A percentile compares a stretch with the other conserved stretches of the same genome.
Conservation (phyloP, 2,113 vertebrate genomes). For the Todiramphus saurophagus region DNA sequence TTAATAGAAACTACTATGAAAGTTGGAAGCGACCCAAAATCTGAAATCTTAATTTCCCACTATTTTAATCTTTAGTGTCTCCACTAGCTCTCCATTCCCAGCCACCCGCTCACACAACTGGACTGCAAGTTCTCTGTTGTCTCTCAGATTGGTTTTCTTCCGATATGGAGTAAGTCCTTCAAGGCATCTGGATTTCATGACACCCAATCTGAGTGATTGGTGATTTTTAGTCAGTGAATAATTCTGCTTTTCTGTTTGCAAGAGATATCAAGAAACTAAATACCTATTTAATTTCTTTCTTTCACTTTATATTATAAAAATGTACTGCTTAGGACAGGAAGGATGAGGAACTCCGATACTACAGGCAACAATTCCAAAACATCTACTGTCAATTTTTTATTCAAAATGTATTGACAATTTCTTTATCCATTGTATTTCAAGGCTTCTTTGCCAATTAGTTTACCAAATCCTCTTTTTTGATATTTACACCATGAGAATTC, state of each 20-base stretch:
- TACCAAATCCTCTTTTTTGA: neutral
- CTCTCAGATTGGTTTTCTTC: neutral
- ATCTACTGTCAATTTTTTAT: neutral
- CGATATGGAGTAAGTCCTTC: neutral
- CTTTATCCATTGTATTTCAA: neutral
- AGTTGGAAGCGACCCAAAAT: neutral
- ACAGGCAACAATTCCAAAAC: neutral
- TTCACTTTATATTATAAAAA: neutral
- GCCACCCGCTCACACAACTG: rapidly evolving
- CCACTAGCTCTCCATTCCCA: rapidly evolving
- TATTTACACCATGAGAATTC: neutral
- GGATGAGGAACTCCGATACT: neutral
- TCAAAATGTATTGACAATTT: neutral
- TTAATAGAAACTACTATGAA: neutral
- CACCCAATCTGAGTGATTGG: neutral
- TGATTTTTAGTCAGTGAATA: neutral
- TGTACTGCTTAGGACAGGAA: neutral
- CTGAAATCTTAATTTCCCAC: neutral
- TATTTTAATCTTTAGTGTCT: neutral
- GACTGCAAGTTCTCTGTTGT: neutral
- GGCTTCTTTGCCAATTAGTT: neutral
- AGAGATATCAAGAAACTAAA: neutral
- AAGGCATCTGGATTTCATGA: neutral
- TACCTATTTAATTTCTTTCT: neutral
- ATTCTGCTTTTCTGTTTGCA: neutral